phyloP scores from a whole-genome alignment of 2,113 vertebrate genomes.

The Acanthochromis polyacanthus region DNA sequence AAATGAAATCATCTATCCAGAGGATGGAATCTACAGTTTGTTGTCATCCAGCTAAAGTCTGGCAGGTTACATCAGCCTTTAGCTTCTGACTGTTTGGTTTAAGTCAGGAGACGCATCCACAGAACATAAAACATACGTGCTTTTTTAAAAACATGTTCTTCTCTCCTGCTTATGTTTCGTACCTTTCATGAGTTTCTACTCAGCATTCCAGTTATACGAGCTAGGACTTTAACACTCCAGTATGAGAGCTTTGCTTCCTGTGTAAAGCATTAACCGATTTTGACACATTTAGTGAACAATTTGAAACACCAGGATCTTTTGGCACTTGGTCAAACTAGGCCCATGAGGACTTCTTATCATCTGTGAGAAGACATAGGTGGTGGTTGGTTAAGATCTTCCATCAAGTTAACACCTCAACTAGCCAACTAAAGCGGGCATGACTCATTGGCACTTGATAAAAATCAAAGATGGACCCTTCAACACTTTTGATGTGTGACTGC shows the following conservation, averaged over 20 bases:
- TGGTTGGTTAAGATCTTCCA: slow-evolving; percentile 40
- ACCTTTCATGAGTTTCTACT: slow-evolving; percentile 59
- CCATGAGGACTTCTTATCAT: slow-evolving; percentile 47
- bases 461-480: slow-evolving; percentile 66
- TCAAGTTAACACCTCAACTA: slow-evolving; percentile 43
- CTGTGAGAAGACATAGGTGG: slow-evolving; percentile 55
- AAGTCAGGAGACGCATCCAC: slow-evolving; percentile 49
- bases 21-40: slow-evolving; percentile 66
- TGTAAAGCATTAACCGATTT: slow-evolving; percentile 84
- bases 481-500: slow-evolving; percentile 66
- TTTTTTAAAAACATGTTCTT: neutral
- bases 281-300: slow-evolving; percentile 65
- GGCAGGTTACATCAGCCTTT: slow-evolving; percentile 34
- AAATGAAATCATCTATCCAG: slow-evolving; percentile 46
- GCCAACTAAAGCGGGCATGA: slow-evolving; percentile 46
- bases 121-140: neutral
- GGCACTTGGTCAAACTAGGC: slow-evolving; percentile 78
- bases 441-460: slow-evolving; percentile 81
- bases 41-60: slow-evolving; percentile 42
- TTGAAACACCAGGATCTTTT: slow-evolving; percentile 73
- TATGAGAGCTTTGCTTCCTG: slow-evolving; percentile 51
- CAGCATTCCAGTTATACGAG: slow-evolving; percentile 18
- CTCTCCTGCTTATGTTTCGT: slow-evolving; percentile 53
- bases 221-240: slow-evolving; percentile 16
- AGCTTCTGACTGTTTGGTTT: slow-evolving; percentile 57